Base-by-base conservation (phyloP, 2,888 invertebrate species). In the Lasioglossum leucozonium region DNA sequence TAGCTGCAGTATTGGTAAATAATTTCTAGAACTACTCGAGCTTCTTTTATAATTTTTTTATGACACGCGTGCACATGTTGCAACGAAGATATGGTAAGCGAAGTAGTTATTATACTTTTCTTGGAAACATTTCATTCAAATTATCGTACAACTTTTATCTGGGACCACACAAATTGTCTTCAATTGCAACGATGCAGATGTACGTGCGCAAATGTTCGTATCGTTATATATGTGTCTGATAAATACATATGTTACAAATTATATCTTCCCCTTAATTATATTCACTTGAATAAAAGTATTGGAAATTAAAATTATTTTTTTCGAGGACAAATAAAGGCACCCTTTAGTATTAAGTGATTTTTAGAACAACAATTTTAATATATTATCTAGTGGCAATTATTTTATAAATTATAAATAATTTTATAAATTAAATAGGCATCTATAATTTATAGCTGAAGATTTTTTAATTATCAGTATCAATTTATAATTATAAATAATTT, bases 1-100 rank as follows among this genome's bases (percentile, higher is more conserved):
- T 65, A 67, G 44, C 13, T 81, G 37, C 40, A 37, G 26, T 44
- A 34, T 34, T 67, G 73, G 78, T 78, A 77, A 79, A 80, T 47
- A 13, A 55, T 74, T 79, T 75, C 62, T 72, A 34, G 22, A 74
- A 77, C 58, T 62, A 73, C 30, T 62, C 16, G 16, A 4, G 22
- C 42, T 58, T 67, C 74, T 71, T 51, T 30, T 26, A 40, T n/a
- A 8, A 34, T 30, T 62, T 30, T 42, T n/a, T 58, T 30, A 76
- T 51, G 8, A 37, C 6, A 34, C 34, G 22, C 22, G 8, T 55
- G 37, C 8, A 3, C 4, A 6, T 2, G 34, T 34, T 30, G 22
- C 30, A 34, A 34, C 11, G 4, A 22, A 37, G 22, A 34, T 34
- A 34, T 67, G 11, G 22, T 30, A 34, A 77, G 42, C 22, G 18